Evolutionary conservation across 2,888 invertebrate species (phyloP), one percentile per base, ranked within the genome.

Genomic region (Sphaeridia pumilis): DNA sequence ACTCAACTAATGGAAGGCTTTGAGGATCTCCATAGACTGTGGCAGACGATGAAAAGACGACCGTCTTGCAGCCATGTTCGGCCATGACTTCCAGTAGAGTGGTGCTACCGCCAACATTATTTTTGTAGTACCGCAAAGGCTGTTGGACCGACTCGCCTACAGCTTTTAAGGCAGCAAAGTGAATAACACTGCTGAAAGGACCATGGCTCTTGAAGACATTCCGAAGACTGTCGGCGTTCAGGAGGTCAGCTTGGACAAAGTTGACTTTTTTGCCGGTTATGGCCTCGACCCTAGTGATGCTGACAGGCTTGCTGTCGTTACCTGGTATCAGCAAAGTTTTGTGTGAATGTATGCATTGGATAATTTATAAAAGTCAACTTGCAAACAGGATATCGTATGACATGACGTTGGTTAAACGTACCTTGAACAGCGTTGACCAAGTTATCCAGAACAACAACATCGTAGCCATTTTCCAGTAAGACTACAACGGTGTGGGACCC

Each of bases 121-220:
- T 87, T 67, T 81, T 82, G 72, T 93, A 94, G 73, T 95, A 95
- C 46, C 80, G 79, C 24, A 94, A 73, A 0, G 94, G 94, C 61
- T 83, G 81, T 68, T 79, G 74, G 55, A 87, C 86, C 0, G 93
- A 93, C 74, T 94, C 93, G 1, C 89, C 90, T 10, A 95, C 93
- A 14, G 93, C 87, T 72, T 95, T 95, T 66, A 93, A 72, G 0
- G 92, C 94, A 36, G 94, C 94, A 75, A 94, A 89, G 73, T 95
- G 94, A 65, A 94, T 86, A 36, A 94, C 90, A 66, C 84, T 82
- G 59, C 81, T 78, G 41, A 64, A 64, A 2, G 64, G 64, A 31
- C 64, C 64, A 26, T 54, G 46, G 1, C 78, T 76, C 67, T 79
- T 74, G 71, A 93, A 92, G 55, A 92, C 72, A 58, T 74, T 74